Conservation (phyloP, 2,113 vertebrate species). For the Corythoichthys intestinalis region DNA sequence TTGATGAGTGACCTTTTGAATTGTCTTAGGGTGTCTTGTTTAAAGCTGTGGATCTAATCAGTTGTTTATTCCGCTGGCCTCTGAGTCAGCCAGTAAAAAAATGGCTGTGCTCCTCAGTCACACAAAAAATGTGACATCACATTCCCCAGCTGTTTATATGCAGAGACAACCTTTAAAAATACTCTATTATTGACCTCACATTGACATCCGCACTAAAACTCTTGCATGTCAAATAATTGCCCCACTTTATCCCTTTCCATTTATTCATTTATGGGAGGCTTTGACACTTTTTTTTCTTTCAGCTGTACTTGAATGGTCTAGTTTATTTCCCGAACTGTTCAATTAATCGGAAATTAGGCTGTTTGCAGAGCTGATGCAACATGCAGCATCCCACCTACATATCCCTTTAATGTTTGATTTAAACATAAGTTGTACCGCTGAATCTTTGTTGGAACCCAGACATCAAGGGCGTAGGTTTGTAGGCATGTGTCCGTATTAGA, state of each 20-base stretch:
- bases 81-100: slow-evolving; percentile 41
- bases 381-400: background rate
- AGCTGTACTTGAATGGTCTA: too few species aligned
- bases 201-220: background rate
- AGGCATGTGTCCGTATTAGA: too few species aligned
- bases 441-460: background rate
- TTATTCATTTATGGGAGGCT: background rate
- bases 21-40: slow-evolving; percentile 58
- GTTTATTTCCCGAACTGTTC: background rate
- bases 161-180: background rate
- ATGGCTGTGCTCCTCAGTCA: slow-evolving; percentile 37
- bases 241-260: background rate
- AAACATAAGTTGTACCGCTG: background rate
- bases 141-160: slow-evolving; percentile 12
- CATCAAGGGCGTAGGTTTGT: too few species aligned
- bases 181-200: background rate
- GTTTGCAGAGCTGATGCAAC: background rate
- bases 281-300: background rate
- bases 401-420: too few species aligned
- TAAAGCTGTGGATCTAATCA: slow-evolving; percentile 63
- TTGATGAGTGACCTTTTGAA: slow-evolving; percentile 46
- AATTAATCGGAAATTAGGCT: background rate
- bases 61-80: slow-evolving; percentile 56
- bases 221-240: background rate
- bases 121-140: slow-evolving; percentile 19